Evolutionary conservation across 2,113 vertebrate species (phyloP).

Genomic region (Choloepus hoffmanni): DNA sequence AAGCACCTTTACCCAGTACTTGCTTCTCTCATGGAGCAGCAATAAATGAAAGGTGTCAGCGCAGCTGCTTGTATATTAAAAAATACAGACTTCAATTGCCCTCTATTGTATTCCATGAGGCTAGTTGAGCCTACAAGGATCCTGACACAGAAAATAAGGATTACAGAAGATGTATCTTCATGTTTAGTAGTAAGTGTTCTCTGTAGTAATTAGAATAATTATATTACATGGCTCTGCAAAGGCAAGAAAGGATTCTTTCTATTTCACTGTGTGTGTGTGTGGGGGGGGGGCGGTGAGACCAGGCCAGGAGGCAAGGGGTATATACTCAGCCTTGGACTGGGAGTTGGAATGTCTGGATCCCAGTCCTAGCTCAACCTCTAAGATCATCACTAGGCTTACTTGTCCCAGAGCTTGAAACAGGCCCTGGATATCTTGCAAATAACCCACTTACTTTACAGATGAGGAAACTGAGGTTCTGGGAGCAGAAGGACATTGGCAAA

Average conservation of each 20-base stretch:
- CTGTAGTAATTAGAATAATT: slow-evolving; percentile 51
- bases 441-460: background rate
- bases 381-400: background rate
- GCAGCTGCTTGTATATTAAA: background rate
- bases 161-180: slow-evolving; percentile 38
- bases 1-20: background rate
- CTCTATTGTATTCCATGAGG: slow-evolving; percentile 10
- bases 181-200: slow-evolving; percentile 48
- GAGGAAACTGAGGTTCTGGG: background rate
- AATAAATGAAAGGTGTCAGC: background rate
- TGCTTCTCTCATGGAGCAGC: background rate
- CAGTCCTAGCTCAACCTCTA: background rate
- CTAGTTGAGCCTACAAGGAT: slow-evolving; percentile 59
- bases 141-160: background rate
- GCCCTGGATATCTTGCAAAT: background rate
- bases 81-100: background rate
- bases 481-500: background rate
- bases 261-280: background rate
- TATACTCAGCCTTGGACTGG: background rate
- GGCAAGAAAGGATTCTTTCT: slow-evolving; percentile 12
- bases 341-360: background rate
- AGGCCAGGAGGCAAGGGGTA: background rate
- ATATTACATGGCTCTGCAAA: background rate
- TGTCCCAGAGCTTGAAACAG: background rate
- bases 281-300: no score